These are phyloP conservation scores for Prietella phreatophila DNA, from an alignment of 2,113 vertebrate species.

Conservation along the genomic window DNA sequence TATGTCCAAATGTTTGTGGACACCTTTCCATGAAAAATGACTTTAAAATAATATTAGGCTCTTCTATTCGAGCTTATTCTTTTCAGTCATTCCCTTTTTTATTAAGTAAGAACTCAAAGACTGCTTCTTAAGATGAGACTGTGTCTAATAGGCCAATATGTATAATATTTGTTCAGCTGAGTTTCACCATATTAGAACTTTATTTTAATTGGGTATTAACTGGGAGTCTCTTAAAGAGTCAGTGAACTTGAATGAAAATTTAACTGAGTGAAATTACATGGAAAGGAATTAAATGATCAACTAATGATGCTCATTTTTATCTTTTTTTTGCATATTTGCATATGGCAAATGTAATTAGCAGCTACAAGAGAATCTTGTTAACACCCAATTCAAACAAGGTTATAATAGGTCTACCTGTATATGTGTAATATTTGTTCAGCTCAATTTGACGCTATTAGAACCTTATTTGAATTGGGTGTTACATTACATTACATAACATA, in stretches of 20 bases:
- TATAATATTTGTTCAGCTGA: background rate
- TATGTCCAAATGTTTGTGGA: background rate
- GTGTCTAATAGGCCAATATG: background rate
- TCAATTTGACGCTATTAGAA: no score
- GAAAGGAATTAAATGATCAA: constrained; percentile 26
- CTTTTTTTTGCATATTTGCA: background rate
- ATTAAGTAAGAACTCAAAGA: background rate
- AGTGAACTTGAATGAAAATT: no score
- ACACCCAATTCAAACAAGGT: background rate
- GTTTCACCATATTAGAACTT: background rate
- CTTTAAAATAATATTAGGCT: background rate
- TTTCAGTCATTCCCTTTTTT: background rate
- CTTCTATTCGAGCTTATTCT: background rate
- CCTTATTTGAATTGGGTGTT: no score
- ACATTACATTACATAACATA: no score
- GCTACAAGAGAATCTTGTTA: background rate
- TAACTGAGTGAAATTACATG: no score
- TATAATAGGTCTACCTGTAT: background rate
- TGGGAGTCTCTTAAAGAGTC: background rate
- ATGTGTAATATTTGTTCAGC: no score
- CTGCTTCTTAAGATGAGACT: background rate
- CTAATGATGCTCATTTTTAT: background rate
- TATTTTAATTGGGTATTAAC: background rate
- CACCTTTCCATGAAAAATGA: background rate
- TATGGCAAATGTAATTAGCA: constrained; percentile 18